These are phyloP conservation scores for Chrysolina americana DNA, from an alignment of 2,888 invertebrate genomes.

Conservation along the genomic window DNA sequence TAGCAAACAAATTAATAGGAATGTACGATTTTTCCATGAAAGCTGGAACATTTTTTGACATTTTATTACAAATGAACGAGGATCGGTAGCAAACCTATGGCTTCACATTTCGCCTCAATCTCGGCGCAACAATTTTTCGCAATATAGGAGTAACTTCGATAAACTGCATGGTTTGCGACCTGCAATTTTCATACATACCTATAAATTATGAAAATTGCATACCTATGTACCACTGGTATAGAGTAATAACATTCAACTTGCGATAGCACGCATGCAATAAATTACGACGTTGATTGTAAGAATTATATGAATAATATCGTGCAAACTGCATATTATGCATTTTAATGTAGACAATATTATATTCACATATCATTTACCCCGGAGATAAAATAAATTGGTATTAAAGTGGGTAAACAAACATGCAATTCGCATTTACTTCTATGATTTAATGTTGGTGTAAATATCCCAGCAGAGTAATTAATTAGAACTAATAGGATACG, in stretches of 20 bases:
- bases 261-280: conserved; percentile 22
- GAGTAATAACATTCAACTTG: conserved; percentile 26
- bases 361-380: conserved; percentile 41
- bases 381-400: conserved; percentile 39
- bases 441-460: conserved; percentile 34
- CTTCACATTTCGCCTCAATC: neutral
- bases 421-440: conserved; percentile 33
- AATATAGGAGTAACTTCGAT: neutral
- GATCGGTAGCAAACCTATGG: neutral
- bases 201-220: conserved; percentile 26
- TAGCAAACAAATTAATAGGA: too few species aligned
- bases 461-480: conserved; percentile 39
- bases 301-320: conserved; percentile 46
- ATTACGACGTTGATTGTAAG: conserved; percentile 36
- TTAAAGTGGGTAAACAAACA: conserved; percentile 43
- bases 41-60: too few species aligned
- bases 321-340: conserved; percentile 40
- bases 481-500: conserved; percentile 9
- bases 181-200: conserved; percentile 23
- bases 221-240: conserved; percentile 24
- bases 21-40: too few species aligned
- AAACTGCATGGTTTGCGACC: conserved; percentile 14
- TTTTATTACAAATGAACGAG: too few species aligned
- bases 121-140: neutral
- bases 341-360: conserved; percentile 41